Percentiles rank a stretch among this genome's conserved stretches.
These are phyloP conservation scores for Poecile montanus DNA, from an alignment of 2,797 vertebrate genomes.

Conservation along the genomic window DNA sequence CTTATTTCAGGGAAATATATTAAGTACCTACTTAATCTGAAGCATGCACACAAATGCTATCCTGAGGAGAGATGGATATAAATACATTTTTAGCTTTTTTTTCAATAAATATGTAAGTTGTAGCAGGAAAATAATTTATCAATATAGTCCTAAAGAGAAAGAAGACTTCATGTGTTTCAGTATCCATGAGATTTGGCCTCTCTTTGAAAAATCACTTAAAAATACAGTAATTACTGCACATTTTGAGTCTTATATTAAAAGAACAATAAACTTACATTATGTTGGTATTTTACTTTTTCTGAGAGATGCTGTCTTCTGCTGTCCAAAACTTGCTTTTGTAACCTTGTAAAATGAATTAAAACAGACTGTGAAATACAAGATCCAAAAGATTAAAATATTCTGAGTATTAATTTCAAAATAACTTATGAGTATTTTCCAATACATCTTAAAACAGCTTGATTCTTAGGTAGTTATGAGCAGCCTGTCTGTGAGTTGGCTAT, in stretches of 20 bases:
- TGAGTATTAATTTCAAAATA: background rate
- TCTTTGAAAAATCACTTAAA: background rate
- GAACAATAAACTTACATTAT: constrained; percentile 19
- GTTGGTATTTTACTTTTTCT: constrained; percentile 52
- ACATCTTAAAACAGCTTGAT: background rate
- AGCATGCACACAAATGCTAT: background rate
- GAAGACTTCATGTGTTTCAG: background rate
- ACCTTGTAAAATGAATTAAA: constrained; percentile 53
- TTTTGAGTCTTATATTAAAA: background rate
- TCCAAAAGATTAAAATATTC: background rate
- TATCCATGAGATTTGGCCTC: background rate
- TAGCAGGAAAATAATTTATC: background rate
- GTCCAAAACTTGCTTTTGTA: constrained; percentile 54
- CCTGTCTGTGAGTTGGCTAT: background rate
- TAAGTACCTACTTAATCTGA: background rate
- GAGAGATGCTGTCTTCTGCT: constrained; percentile 68
- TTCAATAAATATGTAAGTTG: background rate
- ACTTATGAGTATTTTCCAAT: background rate
- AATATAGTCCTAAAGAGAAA: background rate
- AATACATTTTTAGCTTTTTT: background rate
- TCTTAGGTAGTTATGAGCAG: background rate
- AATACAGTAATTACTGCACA: background rate
- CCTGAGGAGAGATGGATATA: background rate
- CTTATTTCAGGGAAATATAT: background rate
- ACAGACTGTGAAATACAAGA: background rate